phyloP scores from a whole-genome alignment of 2,888 invertebrate species.

The Disparrhopalites patrizii region DNA sequence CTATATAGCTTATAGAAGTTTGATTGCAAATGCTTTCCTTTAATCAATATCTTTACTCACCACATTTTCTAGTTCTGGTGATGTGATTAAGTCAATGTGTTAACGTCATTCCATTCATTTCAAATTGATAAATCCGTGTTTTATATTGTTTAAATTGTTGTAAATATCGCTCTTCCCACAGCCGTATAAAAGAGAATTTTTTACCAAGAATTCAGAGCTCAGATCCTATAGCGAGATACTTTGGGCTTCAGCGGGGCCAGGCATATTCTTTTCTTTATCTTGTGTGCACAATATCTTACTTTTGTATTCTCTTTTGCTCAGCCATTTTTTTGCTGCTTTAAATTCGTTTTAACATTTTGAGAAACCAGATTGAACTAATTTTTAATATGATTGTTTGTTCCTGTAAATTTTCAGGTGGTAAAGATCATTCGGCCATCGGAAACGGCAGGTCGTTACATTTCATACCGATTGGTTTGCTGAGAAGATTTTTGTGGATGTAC shows the following conservation, averaged over 20 bases:
- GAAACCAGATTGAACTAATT: too few relatives aligned
- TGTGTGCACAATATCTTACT: neutral
- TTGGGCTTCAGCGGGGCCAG: slow-evolving; percentile 53
- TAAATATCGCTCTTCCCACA: slow-evolving; percentile 30
- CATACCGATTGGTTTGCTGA: slow-evolving; percentile 88
- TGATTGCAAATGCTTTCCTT: neutral
- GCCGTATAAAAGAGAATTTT: slow-evolving; percentile 57
- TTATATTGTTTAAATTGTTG: neutral
- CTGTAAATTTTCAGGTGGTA: slow-evolving; percentile 66
- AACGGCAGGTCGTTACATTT: slow-evolving; percentile 97
- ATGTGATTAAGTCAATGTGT: too few relatives aligned
- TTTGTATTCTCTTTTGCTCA: neutral
- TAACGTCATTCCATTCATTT: too few relatives aligned
- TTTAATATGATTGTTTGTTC: too few relatives aligned
- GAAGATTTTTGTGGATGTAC: neutral
- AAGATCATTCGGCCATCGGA: slow-evolving; percentile 97
- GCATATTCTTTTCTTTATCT: slow-evolving; percentile 25
- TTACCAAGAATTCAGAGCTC: slow-evolving; percentile 59
- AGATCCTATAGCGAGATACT: slow-evolving; percentile 60
- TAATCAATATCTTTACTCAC: neutral
- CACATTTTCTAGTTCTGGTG: too few relatives aligned
- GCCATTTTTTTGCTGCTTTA: neutral
- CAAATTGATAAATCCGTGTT: neutral
- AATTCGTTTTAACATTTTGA: too few relatives aligned
- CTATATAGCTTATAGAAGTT: too few relatives aligned